Conservation (phyloP, 1,140 invertebrate genomes). For the Drosophila tropicalis region DNA sequence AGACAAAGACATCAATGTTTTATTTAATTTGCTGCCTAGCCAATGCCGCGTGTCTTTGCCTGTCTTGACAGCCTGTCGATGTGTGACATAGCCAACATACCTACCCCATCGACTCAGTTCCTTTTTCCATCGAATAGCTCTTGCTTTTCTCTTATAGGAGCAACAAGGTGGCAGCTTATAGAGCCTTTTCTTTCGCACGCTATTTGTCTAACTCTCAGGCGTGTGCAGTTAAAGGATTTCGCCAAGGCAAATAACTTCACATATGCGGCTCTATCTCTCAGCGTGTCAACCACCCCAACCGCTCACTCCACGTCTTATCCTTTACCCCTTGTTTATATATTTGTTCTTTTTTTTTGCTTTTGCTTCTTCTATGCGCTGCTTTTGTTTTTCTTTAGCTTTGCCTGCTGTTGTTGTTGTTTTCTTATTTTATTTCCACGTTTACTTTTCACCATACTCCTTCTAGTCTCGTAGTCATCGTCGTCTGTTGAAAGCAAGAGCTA, state of each 20-base stretch:
- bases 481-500: constrained; percentile 69
- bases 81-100: background rate
- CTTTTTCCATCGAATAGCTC: background rate
- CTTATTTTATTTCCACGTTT: constrained; percentile 62
- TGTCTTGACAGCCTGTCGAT: constrained; percentile 56
- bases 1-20: constrained; percentile 52
- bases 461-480: constrained; percentile 6
- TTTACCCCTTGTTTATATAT: constrained; percentile 68
- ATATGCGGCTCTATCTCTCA: constrained; percentile 38
- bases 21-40: constrained; percentile 74
- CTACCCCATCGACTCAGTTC: background rate
- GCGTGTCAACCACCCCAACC: constrained; percentile 11
- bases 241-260: constrained; percentile 66
- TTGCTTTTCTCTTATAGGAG: background rate
- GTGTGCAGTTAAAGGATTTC: constrained; percentile 76
- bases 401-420: constrained; percentile 46
- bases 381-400: constrained; percentile 64
- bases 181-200: constrained; percentile 56
- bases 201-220: constrained; percentile 77
- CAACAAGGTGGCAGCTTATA: constrained; percentile 34
- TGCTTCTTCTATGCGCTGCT: constrained; percentile 59
- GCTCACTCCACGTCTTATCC: background rate
- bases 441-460: constrained; percentile 38
- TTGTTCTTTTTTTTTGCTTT: constrained; percentile 57
- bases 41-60: background rate